Percentiles rank a stretch among this genome's conserved stretches.
Conservation (phyloP, 2,797 vertebrate species). For the Anabacerthia variegaticeps region DNA sequence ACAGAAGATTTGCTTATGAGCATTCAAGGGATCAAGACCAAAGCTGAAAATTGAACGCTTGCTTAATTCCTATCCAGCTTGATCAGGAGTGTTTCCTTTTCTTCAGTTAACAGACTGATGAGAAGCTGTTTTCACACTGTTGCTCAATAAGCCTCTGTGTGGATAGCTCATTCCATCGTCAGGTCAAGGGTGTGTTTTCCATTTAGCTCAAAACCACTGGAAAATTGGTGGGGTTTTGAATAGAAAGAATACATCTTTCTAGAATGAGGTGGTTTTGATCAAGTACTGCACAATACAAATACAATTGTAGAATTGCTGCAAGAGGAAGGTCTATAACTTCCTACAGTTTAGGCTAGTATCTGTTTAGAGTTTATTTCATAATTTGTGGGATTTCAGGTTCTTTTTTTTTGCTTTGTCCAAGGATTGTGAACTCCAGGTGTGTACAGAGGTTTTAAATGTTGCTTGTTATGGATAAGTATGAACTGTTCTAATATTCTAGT, state of each 20-base stretch:
- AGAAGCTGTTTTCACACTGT: background rate
- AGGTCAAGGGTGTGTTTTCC: background rate
- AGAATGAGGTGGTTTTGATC: background rate
- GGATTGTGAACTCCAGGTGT: background rate
- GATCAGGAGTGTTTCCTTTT: background rate
- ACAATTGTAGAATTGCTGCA: background rate
- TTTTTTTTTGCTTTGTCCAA: background rate
- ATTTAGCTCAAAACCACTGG: background rate
- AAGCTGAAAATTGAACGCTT: background rate
- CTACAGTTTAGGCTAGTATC: background rate
- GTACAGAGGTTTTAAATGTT: background rate
- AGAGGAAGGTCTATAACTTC: background rate
- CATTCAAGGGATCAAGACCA: background rate
- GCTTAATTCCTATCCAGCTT: background rate
- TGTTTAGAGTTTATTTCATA: background rate
- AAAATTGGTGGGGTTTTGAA: background rate
- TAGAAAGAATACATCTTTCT: background rate
- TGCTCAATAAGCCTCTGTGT: background rate
- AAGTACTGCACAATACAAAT: background rate
- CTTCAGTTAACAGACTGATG: background rate
- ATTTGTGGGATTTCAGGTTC: background rate
- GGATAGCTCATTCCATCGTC: background rate
- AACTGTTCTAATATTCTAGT: background rate
- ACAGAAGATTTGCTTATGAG: background rate
- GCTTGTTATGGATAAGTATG: slow-evolving; percentile 32